Evolutionary conservation across 1,140 invertebrate species (phyloP).

Genomic region (Bombus polaris): DNA sequence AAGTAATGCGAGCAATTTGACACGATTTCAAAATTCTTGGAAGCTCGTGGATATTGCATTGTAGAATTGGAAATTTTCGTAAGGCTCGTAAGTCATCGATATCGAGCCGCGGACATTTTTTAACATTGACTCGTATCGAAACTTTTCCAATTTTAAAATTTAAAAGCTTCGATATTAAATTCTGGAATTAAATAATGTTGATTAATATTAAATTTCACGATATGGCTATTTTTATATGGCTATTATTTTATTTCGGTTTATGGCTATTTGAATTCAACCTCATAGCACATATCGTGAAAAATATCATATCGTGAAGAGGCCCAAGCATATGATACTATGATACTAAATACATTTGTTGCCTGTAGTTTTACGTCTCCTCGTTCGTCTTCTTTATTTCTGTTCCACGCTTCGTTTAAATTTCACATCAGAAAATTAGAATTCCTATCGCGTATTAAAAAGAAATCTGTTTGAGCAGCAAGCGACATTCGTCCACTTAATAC

Average conservation of each 20-base stretch:
- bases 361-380: not conserved
- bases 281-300: too few species aligned
- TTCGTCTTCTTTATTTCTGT: not conserved
- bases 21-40: not conserved
- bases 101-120: not conserved
- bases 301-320: not conserved
- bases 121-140: not conserved
- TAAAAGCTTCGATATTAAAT: not conserved
- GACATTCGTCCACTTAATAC: too few species aligned
- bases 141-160: too few species aligned
- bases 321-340: not conserved
- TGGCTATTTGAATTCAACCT: not conserved
- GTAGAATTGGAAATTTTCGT: not conserved
- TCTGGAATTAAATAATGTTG: too few species aligned
- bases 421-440: not conserved
- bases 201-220: not conserved
- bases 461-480: too few species aligned
- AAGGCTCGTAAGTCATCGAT: too few species aligned
- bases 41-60: too few species aligned
- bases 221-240: too few species aligned
- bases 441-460: too few species aligned
- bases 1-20: not conserved
- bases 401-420: not conserved
- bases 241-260: not conserved
- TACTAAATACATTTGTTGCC: not conserved